Evolutionary conservation across 2,888 invertebrate genomes (phyloP).

Genomic region (Myopa testacea): DNA sequence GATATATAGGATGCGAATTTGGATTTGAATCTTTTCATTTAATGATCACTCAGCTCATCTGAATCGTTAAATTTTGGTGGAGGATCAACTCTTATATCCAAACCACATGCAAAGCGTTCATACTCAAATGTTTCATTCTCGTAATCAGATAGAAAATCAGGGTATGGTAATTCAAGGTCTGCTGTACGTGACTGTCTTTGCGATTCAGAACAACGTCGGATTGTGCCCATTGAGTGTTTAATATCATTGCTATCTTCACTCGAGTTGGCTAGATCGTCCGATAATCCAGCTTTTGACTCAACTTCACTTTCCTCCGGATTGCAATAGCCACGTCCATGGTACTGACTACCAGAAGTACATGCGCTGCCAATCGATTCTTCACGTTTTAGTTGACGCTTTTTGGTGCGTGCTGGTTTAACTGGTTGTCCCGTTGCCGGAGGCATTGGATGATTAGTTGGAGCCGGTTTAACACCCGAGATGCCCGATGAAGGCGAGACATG

Average conservation of each 20-base stretch:
- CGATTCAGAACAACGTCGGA: slow-evolving; percentile 52
- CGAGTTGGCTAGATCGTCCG: slow-evolving; percentile 67
- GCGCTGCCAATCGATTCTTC: slow-evolving; percentile 60
- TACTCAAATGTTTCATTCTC: slow-evolving; percentile 72
- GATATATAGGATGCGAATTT: no score
- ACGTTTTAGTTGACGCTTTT: slow-evolving; percentile 65
- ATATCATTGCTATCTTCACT: slow-evolving; percentile 66
- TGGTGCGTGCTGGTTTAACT: slow-evolving; percentile 67
- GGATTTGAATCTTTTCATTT: slow-evolving; percentile 37
- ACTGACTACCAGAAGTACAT: slow-evolving; percentile 44
- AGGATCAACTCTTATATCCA: slow-evolving; percentile 82
- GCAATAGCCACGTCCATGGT: slow-evolving; percentile 58
- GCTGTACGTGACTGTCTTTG: slow-evolving; percentile 54
- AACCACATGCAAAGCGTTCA: slow-evolving; percentile 79
- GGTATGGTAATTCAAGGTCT: slow-evolving; percentile 70
- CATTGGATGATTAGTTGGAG: slow-evolving; percentile 63
- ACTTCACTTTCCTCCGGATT: slow-evolving; percentile 65
- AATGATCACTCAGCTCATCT: slow-evolving; percentile 70
- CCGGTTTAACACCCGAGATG: slow-evolving; percentile 50
- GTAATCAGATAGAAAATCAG: slow-evolving; percentile 69
- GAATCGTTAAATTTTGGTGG: slow-evolving; percentile 83
- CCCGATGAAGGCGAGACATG: slow-evolving; percentile 11
- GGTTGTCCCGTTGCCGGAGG: slow-evolving; percentile 67
- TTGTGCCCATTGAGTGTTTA: slow-evolving; percentile 55
- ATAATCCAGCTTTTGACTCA: slow-evolving; percentile 64